These are phyloP conservation scores for Xylota sylvarum DNA, from an alignment of 2,888 invertebrate genomes.

Conservation along the genomic window DNA sequence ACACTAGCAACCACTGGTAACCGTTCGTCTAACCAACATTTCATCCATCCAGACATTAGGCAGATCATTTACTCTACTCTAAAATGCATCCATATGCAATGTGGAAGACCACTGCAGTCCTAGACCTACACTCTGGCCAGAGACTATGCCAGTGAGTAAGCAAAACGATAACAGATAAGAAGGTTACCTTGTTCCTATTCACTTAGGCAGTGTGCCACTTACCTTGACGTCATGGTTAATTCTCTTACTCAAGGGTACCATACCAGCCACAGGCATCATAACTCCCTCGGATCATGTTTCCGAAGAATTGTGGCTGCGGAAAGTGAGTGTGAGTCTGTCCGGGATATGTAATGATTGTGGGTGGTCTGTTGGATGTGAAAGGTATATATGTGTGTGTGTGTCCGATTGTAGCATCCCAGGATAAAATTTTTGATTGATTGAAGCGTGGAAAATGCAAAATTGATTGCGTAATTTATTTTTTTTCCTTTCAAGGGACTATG, in stretches of 20 bases:
- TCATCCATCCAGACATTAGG: conserved; percentile 44
- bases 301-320: conserved; percentile 39
- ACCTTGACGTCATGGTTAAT: conserved; percentile 61
- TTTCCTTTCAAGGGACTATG: not conserved
- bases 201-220: conserved; percentile 47
- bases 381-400: not conserved
- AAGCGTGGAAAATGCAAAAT: conserved; percentile 40
- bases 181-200: conserved; percentile 62
- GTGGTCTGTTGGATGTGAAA: not conserved
- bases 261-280: not conserved
- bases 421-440: conserved; percentile 30
- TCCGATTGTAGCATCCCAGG: not conserved
- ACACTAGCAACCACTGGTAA: conserved; percentile 1
- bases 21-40: conserved; percentile 40
- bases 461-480: conserved; percentile 18
- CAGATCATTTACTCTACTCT: conserved; percentile 42
- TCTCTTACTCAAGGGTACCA: conserved; percentile 7
- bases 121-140: conserved; percentile 52
- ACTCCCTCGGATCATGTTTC: conserved; percentile 52
- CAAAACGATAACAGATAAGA: conserved; percentile 48
- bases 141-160: not conserved
- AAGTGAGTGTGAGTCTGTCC: conserved; percentile 14
- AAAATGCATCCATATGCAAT: conserved; percentile 56
- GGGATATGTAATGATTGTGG: conserved; percentile 35
- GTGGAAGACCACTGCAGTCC: conserved; percentile 46